phyloP scores from a whole-genome alignment of 2,113 vertebrate species.

The Upupa epops region DNA sequence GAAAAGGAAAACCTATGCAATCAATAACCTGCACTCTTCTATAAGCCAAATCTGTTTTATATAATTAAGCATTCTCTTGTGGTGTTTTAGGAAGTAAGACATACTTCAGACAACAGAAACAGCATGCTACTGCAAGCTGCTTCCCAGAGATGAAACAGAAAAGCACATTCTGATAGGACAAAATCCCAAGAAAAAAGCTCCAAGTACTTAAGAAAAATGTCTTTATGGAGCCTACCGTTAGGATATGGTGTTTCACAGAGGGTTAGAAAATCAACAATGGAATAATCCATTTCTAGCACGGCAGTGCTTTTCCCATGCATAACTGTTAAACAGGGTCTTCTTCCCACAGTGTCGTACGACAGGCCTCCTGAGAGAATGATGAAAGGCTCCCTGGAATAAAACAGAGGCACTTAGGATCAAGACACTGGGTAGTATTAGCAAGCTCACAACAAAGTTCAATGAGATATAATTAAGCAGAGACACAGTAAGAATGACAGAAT shows the following conservation, averaged over 20 bases:
- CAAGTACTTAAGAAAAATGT: neutral
- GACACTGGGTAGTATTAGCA: neutral
- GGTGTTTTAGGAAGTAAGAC: neutral
- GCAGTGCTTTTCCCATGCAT: slow-evolving; percentile 99
- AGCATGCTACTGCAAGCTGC: neutral
- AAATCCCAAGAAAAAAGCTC: neutral
- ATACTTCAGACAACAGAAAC: neutral
- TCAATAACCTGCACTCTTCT: neutral
- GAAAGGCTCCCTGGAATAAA: slow-evolving; percentile 89
- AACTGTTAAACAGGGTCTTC: slow-evolving; percentile 95
- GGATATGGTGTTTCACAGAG: slow-evolving; percentile 98
- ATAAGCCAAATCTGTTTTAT: neutral
- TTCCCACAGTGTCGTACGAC: slow-evolving; percentile 95
- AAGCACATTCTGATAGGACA: neutral
- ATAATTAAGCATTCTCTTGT: neutral
- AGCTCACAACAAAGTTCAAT: neutral
- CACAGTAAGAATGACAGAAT: neutral
- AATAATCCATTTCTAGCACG: slow-evolving; percentile 99
- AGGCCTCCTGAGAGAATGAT: slow-evolving; percentile 97
- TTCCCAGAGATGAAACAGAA: neutral
- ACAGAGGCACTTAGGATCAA: neutral
- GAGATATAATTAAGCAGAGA: neutral
- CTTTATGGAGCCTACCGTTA: slow-evolving; percentile 81
- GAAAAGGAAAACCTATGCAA: neutral
- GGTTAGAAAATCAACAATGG: slow-evolving; percentile 97